Evolutionary conservation across 2,113 vertebrate genomes (phyloP).

Genomic region (Chamaea fasciata): DNA sequence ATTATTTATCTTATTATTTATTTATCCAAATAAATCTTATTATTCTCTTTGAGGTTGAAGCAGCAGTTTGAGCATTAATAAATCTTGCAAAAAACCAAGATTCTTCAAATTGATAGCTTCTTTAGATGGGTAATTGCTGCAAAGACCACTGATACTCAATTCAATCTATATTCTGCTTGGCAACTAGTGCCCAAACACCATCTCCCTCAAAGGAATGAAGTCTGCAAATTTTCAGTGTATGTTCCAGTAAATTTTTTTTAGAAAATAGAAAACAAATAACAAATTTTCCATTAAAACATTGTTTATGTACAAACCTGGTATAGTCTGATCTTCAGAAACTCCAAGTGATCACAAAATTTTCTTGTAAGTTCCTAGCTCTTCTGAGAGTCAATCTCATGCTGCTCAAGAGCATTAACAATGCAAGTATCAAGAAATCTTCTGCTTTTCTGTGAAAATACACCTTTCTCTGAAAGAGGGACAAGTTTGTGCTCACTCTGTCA

Average conservation of each 20-base stretch:
- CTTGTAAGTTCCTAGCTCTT: background rate
- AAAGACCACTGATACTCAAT: background rate
- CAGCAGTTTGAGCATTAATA: background rate
- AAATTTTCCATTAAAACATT: background rate
- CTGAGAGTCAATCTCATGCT: background rate
- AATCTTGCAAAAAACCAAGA: background rate
- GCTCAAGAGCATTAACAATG: background rate
- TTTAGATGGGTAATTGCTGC: background rate
- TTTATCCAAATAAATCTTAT: too few species aligned
- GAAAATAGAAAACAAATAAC: background rate
- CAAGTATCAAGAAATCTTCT: accelerated
- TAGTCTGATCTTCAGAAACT: background rate
- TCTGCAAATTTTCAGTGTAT: background rate
- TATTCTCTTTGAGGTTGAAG: background rate
- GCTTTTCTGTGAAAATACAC: background rate
- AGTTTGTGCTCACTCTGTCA: background rate
- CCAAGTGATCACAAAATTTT: background rate
- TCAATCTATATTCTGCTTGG: background rate
- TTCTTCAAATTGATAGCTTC: background rate
- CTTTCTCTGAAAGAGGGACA: background rate
- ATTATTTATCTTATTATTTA: too few species aligned
- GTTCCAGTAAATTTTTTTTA: background rate
- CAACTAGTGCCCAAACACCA: background rate
- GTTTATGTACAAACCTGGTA: background rate
- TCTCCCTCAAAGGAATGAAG: background rate